phyloP scores from a whole-genome alignment of 1,140 invertebrate genomes.

The Cheumatopsyche charites region DNA sequence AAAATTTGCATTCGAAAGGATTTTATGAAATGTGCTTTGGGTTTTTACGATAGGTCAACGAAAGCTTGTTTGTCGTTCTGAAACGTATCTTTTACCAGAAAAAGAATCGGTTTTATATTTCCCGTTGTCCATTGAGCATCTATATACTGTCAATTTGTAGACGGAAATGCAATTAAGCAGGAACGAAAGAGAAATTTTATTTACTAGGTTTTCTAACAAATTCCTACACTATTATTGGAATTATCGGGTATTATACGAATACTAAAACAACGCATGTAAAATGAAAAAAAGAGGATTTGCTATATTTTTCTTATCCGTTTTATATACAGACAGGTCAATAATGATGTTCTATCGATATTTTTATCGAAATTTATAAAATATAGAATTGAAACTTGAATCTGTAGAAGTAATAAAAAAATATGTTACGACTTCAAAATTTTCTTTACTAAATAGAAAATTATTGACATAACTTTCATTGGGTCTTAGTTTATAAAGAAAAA shows the following conservation, averaged over 20 bases:
- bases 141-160: neutral
- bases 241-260: neutral
- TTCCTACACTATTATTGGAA: neutral
- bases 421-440: too few species aligned
- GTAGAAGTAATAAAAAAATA: too few species aligned
- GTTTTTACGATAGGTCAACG: constrained; percentile 1
- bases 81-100: neutral
- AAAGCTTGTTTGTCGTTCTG: neutral
- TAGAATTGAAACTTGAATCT: too few species aligned
- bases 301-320: too few species aligned
- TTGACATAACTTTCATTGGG: too few species aligned
- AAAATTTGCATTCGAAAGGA: neutral
- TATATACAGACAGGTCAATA: too few species aligned
- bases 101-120: neutral
- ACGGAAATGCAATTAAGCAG: constrained; percentile 14
- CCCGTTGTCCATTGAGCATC: neutral
- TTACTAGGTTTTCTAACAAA: neutral
- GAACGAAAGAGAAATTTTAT: neutral
- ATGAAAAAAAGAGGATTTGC: too few species aligned
- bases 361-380: too few species aligned
- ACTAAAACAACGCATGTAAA: too few species aligned
- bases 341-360: too few species aligned
- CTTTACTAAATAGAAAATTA: too few species aligned
- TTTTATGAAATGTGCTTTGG: neutral
- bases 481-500: neutral